Base-by-base conservation (phyloP, 2,113 vertebrate species). In the Geococcyx californianus region DNA sequence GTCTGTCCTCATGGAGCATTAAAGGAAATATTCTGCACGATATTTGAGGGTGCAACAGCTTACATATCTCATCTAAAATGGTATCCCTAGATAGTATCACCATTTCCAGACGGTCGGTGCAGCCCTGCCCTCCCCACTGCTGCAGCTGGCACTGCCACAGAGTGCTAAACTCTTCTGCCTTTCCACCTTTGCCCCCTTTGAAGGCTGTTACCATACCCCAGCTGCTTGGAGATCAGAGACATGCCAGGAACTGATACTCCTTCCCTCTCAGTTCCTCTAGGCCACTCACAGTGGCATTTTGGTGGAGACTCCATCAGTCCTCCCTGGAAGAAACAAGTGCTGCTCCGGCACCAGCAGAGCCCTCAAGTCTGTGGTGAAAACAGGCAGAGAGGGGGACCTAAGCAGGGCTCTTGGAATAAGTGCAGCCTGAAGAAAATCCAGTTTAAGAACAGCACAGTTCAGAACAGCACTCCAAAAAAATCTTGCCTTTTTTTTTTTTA, bases 261-360 rank as follows among this genome's bases (percentile, higher is more conserved):
- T 20, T n/a, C 38, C 67, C 52, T 31, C 17, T 52, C 26, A 34
- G 40, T 29, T 51, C 14, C 33, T 62, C 15, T 60, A 44, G 66
- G 44, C 28, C 72, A 21, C 29, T 56, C 5, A 0, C 25, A 21
- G 64, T 11, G 24, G 12, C 44, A 38, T 33, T 78, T 72, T 3
- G 1, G 56, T 8, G 6, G 9, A n/a, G 77, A 88, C 12, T 0
- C 0, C 21, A 11, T 47, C 20, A 42, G 40, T 17, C 45, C 17
- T 70, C 58, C 36, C 55, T 5, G 0, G 29, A 31, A 34, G 60
- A 51, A 58, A n/a, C 36, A 34, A 81, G 36, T 6, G 28, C 52
- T 63, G 23, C 36, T 40, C 54, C 76, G 64, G 18, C 33, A 83
- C n/a, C 44, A 28, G 6, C 44, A 70, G 12, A 74, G 9, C 56